phyloP scores from a whole-genome alignment of 2,888 invertebrate genomes.

The Drosophila pseudotalamancana region DNA sequence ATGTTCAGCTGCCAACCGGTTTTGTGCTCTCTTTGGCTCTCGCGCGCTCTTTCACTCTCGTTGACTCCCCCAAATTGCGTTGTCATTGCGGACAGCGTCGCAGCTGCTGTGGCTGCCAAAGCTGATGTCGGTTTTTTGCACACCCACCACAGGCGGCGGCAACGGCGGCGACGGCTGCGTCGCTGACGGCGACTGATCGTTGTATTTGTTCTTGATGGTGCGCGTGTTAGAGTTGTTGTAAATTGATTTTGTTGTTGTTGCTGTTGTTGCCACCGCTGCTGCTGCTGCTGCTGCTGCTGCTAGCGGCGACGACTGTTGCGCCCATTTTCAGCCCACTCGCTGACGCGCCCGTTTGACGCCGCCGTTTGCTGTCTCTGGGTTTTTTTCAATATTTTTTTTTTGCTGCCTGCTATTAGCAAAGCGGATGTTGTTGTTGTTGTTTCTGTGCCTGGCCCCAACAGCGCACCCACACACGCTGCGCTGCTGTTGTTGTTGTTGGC shows the following conservation, averaged over 20 bases:
- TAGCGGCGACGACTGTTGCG: slow-evolving; percentile 62
- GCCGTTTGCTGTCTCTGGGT: slow-evolving; percentile 44
- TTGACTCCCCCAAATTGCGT: slow-evolving; percentile 72
- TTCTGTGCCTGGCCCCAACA: slow-evolving; percentile 42
- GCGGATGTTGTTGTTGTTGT: slow-evolving; percentile 74
- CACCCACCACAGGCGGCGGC: slow-evolving; percentile 60
- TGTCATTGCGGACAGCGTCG: slow-evolving; percentile 48
- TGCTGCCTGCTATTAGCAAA: slow-evolving; percentile 72
- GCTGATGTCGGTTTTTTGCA: slow-evolving; percentile 52
- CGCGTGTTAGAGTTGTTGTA: slow-evolving; percentile 69
- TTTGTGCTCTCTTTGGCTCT: slow-evolving; percentile 31
- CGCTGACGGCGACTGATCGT: slow-evolving; percentile 55
- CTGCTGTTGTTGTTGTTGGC: slow-evolving; percentile 42
- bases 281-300: slow-evolving; percentile 22
- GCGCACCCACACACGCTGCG: slow-evolving; percentile 65
- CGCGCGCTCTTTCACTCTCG: slow-evolving; percentile 40
- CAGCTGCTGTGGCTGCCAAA: slow-evolving; percentile 20
- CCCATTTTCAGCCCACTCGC: slow-evolving; percentile 83
- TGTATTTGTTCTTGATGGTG: slow-evolving; percentile 66
- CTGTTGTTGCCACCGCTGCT: slow-evolving; percentile 42
- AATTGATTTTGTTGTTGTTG: slow-evolving; percentile 71
- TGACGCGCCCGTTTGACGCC: slow-evolving; percentile 54
- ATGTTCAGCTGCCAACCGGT: slow-evolving; percentile 71
- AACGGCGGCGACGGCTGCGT: slow-evolving; percentile 11
- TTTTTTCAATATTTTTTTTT: slow-evolving; percentile 35